Evolutionary conservation across 2,113 vertebrate genomes (phyloP), one percentile per base, ranked within the genome.

Genomic region (Jacana jacana): DNA sequence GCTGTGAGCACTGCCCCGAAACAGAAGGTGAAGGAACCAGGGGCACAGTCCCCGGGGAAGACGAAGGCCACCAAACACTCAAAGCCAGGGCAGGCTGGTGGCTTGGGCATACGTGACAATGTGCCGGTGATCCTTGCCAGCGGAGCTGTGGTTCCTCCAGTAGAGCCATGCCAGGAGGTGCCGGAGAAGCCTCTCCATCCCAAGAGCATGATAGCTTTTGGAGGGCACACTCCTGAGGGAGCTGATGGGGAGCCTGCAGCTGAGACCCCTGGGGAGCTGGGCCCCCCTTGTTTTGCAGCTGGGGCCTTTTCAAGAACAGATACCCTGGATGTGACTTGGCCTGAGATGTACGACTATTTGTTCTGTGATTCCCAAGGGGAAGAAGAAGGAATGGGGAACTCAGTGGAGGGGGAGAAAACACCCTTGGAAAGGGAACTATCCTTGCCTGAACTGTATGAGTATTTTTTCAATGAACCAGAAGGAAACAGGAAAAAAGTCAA

Each of bases 331-430:
- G 97, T 97, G 75, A 99, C 98, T 3, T 98, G 99, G 64, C 98
- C 99, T 0, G 99, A 99, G 97, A 98, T 97, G 28, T 99, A 99
- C 3, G 99, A 99, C 13, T 97, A 98, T 87, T 98, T 99, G 61
- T 99, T 99, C 81, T 99, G 98, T 3, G 99, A 99, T 17, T 91
- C 93, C 44, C 81, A 86, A 81, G 70, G 73, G 77, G 91, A 93
- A 18, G 91, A 57, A 9, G 81, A 40, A 16, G 86, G 51, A 4
- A 73, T 31, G 44, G 89, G 10, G 11, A 33, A 42, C 64, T 66
- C 48, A 1, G 0, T 28, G 48, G 77, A 95, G 27, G 70, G 51
- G 2, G 4, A 87, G 17, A 46, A 18, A 46, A 54, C 73, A 35
- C 97, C 95, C 20, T n/a, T 86, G 2, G 64, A 42, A 2, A 84